Evolutionary conservation across 2,797 vertebrate species (phyloP).

Genomic region (Cottoperca gobio): DNA sequence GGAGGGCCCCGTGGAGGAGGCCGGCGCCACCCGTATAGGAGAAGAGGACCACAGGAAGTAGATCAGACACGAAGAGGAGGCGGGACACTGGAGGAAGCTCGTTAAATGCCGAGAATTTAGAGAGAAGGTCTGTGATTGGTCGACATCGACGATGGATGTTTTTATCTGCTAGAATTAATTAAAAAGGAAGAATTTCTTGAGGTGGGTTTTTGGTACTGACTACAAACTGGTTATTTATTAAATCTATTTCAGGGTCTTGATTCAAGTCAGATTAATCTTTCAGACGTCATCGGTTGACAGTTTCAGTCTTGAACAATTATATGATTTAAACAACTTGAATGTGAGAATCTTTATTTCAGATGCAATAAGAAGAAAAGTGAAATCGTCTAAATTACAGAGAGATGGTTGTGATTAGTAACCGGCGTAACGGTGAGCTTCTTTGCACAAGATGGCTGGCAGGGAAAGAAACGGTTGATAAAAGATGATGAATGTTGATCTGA

Average conservation of each 20-base stretch:
- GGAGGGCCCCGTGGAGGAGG: conserved; percentile 84
- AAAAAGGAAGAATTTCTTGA: conserved; percentile 15
- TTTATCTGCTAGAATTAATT: conserved; percentile 38
- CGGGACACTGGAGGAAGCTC: conserved; percentile 3
- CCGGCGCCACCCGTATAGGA: conserved; percentile 75
- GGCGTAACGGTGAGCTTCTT: neutral
- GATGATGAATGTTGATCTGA: conserved; percentile 32
- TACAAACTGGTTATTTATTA: conserved; percentile 14
- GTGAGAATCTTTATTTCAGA: conserved; percentile 17
- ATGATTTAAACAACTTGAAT: neutral
- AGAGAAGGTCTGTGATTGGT: conserved; percentile 58
- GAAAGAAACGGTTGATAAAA: neutral
- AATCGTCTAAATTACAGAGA: too few relatives aligned
- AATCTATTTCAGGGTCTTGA: conserved; percentile 19
- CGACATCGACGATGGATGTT: conserved; percentile 23
- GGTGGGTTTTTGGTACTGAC: neutral
- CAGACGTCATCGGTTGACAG: neutral
- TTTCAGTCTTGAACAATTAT: conserved; percentile 3
- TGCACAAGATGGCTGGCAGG: conserved; percentile 5
- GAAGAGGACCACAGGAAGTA: conserved; percentile 86
- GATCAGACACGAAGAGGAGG: conserved; percentile 2
- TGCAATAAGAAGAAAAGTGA: too few relatives aligned
- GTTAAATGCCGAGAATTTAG: conserved; percentile 8
- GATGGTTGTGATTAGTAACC: neutral
- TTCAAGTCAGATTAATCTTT: neutral